Conservation (phyloP, 2,113 vertebrate species). For the Centropristis striata region DNA sequence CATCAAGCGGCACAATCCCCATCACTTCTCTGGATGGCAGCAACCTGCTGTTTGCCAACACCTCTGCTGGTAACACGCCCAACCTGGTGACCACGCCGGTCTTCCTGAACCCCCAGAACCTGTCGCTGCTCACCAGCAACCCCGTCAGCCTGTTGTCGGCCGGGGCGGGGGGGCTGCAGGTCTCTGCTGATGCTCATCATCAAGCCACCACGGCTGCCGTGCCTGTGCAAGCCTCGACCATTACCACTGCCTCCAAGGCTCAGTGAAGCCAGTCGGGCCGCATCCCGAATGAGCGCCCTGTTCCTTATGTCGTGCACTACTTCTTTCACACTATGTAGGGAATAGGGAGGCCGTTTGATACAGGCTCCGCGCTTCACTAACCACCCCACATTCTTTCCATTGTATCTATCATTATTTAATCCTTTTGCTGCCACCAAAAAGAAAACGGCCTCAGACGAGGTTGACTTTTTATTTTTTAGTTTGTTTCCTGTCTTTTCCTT, state of each 20-base stretch:
- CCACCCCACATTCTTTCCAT: conserved; percentile 60
- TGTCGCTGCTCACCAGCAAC: conserved; percentile 99
- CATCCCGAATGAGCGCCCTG: conserved; percentile 46
- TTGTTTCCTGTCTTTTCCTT: conserved; percentile 39
- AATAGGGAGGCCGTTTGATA: conserved; percentile 53
- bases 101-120: conserved; percentile 97
- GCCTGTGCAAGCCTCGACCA: conserved; percentile 90
- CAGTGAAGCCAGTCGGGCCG: conserved; percentile 88
- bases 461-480: conserved; percentile 52
- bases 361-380: conserved; percentile 61
- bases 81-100: conserved; percentile 98
- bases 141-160: conserved; percentile 97
- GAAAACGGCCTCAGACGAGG: conserved; percentile 74
- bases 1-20: conserved; percentile 95
- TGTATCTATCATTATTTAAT: conserved; percentile 82
- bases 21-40: conserved; percentile 96
- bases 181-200: conserved; percentile 91
- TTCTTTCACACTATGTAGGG: conserved; percentile 53
- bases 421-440: conserved; percentile 88
- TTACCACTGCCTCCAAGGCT: conserved; percentile 98
- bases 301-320: conserved; percentile 67
- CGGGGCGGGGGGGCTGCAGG: conserved; percentile 91
- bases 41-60: conserved; percentile 95
- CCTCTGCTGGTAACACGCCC: conserved; percentile 90
- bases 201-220: conserved; percentile 90